phyloP scores from a whole-genome alignment of 2,888 invertebrate species.

The Mystacides longicornis region DNA sequence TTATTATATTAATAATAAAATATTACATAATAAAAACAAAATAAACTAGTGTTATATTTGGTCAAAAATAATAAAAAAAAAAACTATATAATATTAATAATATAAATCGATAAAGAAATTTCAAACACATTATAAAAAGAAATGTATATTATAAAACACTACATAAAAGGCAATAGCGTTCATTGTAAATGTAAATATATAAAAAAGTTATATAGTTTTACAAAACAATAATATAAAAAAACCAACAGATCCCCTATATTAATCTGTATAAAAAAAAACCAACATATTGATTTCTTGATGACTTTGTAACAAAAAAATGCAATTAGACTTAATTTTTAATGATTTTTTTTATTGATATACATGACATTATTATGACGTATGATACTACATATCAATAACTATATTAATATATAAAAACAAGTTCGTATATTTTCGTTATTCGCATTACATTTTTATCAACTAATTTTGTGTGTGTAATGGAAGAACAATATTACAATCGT shows the following conservation, averaged over 20 bases:
- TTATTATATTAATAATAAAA: slow-evolving; percentile 19
- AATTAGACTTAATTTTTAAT: no score
- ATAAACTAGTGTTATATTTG: slow-evolving; percentile 1
- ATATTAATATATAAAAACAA: slow-evolving; percentile 22
- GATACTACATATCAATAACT: not conserved
- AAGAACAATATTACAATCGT: slow-evolving; percentile 14
- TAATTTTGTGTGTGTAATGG: slow-evolving; percentile 1
- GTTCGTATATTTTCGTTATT: slow-evolving; percentile 23
- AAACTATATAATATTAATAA: not conserved
- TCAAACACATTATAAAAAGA: no score
- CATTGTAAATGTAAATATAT: no score
- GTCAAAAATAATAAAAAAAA: not conserved
- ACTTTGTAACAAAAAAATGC: no score
- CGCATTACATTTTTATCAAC: slow-evolving; percentile 8
- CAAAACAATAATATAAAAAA: no score
- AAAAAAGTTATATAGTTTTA: no score
- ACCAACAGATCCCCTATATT: no score
- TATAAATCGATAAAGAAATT: not conserved
- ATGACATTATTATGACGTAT: slow-evolving; percentile 19
- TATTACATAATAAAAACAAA: slow-evolving; percentile 10
- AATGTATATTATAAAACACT: no score
- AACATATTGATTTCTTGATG: no score
- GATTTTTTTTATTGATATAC: not conserved
- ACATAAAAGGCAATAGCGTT: no score
- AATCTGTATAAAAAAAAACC: no score